Evolutionary conservation across 2,797 vertebrate genomes (phyloP).

Genomic region (Rhyacichthys aspro): DNA sequence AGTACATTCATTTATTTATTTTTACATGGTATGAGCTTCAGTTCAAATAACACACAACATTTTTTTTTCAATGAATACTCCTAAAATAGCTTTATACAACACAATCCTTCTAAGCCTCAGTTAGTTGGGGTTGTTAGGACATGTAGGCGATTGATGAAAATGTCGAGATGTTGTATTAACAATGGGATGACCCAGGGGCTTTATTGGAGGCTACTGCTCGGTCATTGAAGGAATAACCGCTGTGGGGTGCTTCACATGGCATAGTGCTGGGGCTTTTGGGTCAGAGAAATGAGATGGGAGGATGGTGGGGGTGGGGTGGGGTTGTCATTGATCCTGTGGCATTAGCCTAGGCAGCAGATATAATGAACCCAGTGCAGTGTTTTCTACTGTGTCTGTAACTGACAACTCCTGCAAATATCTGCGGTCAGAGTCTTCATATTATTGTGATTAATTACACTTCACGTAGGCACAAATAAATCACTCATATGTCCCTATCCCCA

Average conservation of each 20-base stretch:
- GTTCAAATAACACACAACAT: background rate
- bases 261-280: slow-evolving; percentile 55
- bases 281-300: slow-evolving; percentile 50
- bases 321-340: slow-evolving; percentile 71
- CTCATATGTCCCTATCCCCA: slow-evolving; percentile 43
- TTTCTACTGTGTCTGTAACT: slow-evolving; percentile 17
- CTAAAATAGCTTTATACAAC: no score
- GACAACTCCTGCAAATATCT: slow-evolving; percentile 56
- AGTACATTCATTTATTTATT: slow-evolving; percentile 28
- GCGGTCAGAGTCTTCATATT: slow-evolving; percentile 53
- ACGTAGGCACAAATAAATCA: slow-evolving; percentile 64
- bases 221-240: slow-evolving; percentile 59
- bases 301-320: slow-evolving; percentile 32
- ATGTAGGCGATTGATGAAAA: slow-evolving; percentile 22
- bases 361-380: slow-evolving; percentile 56
- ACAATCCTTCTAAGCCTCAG: slow-evolving; percentile 47
- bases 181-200: slow-evolving; percentile 40
- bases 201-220: slow-evolving; percentile 57
- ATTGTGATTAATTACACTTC: slow-evolving; percentile 65
- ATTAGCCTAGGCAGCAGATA: slow-evolving; percentile 60
- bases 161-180: slow-evolving; percentile 47
- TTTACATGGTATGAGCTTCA: background rate
- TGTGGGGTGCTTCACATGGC: slow-evolving; percentile 49
- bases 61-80: background rate
- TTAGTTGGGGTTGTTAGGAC: slow-evolving; percentile 27